phyloP scores from a whole-genome alignment of 1,140 invertebrate species.

The Macrotrachela quadricornifera region DNA sequence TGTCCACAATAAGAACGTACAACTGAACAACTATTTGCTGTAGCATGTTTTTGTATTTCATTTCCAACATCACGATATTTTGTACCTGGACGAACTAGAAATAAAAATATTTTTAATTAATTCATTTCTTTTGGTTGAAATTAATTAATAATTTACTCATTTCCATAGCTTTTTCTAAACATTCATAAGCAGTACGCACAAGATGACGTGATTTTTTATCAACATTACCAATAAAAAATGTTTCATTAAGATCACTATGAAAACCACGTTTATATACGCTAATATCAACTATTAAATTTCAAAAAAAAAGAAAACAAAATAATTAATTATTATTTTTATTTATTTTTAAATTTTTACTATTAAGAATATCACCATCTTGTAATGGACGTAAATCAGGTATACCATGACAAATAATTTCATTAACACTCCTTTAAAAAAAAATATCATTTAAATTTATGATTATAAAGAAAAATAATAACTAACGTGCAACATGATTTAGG shows the following conservation, averaged over 20 bases:
- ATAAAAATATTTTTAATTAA: neutral
- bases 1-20: conserved; percentile 93
- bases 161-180: conserved; percentile 65
- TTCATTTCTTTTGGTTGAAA: too few relatives aligned
- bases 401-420: conserved; percentile 96
- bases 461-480: neutral
- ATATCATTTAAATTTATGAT: neutral
- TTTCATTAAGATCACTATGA: conserved; percentile 84
- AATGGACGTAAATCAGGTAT: conserved; percentile 79
- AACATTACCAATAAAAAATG: conserved; percentile 49
- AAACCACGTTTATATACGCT: conserved; percentile 89
- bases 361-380: conserved; percentile 81
- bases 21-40: conserved; percentile 75
- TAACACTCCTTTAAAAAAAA: conserved; percentile 46
- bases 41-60: conserved; percentile 90
- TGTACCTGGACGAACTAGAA: conserved; percentile 59
- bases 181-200: conserved; percentile 62
- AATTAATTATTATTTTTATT: too few relatives aligned
- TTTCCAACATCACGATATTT: conserved; percentile 92
- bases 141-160: conserved; percentile 39
- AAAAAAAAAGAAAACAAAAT: neutral
- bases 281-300: conserved; percentile 88
- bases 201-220: conserved; percentile 40
- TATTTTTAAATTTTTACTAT: conserved; percentile 35
- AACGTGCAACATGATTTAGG: conserved; percentile 88